Base-by-base conservation (phyloP, 30 jellyfish, hydroid and myxozoan genomes). In the Catostylus mosaicus region DNA sequence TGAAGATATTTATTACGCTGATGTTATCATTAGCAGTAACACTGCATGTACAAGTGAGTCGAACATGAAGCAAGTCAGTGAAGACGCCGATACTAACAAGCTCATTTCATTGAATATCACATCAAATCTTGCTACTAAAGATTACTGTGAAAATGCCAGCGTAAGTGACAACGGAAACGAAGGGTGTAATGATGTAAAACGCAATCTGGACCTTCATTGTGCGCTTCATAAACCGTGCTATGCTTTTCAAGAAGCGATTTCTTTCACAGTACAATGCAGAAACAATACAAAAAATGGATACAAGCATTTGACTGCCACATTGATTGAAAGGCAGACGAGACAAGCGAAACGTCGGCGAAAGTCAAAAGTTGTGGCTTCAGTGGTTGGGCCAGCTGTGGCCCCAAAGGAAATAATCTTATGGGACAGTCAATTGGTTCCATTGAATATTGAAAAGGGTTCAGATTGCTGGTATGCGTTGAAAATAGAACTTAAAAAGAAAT, bases 301-400 rank as follows among this genome's bases (percentile, higher is more conserved):
- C 77, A 80, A 43, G 36, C 76, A 80, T n/a, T 31, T 80, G 9
- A 12, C 50, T 10, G 90, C 90, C 24, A 45, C 75, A 3, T 52
- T 80, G 45, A 37, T 67, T 1, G 84, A 80, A 63, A 62, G 90
- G 18, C 7, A 52, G 40, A 30, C 76, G 12, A 37, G 16, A 32
- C 29, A 33, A 20, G 64, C 37, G 90, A 24, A 23, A 50, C 31
- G 38, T 7, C 65, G 18, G 38, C 77, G 47, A 29, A 67, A 33
- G 3, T 35, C 77, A 26, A 50, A 16, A 18, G 68, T 48, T 7
- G 60, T 72, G n/a, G 83, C 90, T n/a, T 80, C 90, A n/a, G 59
- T 80, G 19, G 52, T 56, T 29, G 90, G 90, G 31, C 90, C 90
- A 24, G 61, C 90, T 0, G 90, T 80, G 26, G 90, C 75, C 27